Base-by-base conservation (phyloP, 2,797 vertebrate genomes). In the Siniperca undulata region DNA sequence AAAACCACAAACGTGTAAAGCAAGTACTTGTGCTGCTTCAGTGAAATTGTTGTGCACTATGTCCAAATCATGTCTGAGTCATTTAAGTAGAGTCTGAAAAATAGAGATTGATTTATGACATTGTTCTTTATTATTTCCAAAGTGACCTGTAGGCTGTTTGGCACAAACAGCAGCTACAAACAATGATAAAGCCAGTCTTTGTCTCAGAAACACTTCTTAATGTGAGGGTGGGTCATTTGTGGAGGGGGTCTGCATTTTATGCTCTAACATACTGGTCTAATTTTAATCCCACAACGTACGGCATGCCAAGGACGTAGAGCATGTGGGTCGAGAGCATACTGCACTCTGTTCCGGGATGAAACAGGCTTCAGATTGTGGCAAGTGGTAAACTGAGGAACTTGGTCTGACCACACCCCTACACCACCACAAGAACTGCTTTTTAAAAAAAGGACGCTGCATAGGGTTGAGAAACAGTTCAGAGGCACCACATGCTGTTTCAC, bases 291-390 rank as follows among this genome's bases (percentile, higher is more conserved):
- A 90, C 90, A 90, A 58, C 55, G 61, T 79, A 76, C 30, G 81
- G 88, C 85, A 91, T 91, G 87, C 90, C 89, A 88, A 90, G 79
- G 88, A 87, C 67, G 68, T 74, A 64, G 85, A 92, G 86, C 59
- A 24, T 91, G 93, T 94, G 94, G 93, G 94, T 53, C 81, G 92
- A 74, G 71, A 72, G 78, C 4, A 70, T 59, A 80, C 44, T 62
- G 78, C 74, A n/a, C 82, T 84, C 86, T 87, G 83, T 85, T 70
- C 56, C 30, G 64, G 64, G 69, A 89, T 88, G 91, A 90, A 93
- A 93, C 84, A 77, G 69, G 74, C 90, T 84, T 70, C 87, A 88
- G 91, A 91, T 91, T 94, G 93, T 92, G 88, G 93, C 83, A 66
- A 84, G 91, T 80, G 87, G 89, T 88, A 82, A 93, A 91, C 80